Conservation (phyloP, 2,113 vertebrate genomes). For the Albula glossodonta region DNA sequence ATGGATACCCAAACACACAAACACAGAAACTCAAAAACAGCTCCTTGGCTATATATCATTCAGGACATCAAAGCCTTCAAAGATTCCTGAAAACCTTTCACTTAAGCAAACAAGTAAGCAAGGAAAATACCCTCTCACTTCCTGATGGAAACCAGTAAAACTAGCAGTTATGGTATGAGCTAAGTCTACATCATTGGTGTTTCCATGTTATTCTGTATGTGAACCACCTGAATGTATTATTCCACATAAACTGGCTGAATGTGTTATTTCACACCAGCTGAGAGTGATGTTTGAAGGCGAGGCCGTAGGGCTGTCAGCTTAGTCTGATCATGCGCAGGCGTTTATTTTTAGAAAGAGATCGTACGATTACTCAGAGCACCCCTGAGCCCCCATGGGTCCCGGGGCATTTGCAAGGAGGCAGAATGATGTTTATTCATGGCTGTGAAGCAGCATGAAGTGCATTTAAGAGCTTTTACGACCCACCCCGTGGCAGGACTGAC, state of each 20-base stretch:
- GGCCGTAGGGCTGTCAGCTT: neutral
- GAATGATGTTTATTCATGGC: neutral
- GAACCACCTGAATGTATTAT: no score
- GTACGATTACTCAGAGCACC: neutral
- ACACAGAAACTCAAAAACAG: neutral
- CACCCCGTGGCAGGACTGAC: neutral
- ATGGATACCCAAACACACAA: neutral
- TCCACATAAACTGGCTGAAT: slow-evolving; percentile 48
- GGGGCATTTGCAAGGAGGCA: neutral
- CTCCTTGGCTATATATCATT: neutral
- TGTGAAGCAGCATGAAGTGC: neutral
- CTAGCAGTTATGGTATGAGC: slow-evolving; percentile 40
- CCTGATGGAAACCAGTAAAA: neutral
- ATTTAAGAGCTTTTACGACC: neutral
- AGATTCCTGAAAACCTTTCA: neutral
- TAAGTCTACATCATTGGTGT: slow-evolving; percentile 56
- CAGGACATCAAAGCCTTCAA: neutral
- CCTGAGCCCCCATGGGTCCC: neutral
- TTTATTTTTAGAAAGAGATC: slow-evolving; percentile 16
- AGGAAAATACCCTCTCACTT: neutral
- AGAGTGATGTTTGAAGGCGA: slow-evolving; percentile 15
- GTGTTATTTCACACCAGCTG: slow-evolving; percentile 60
- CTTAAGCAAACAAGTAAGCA: neutral
- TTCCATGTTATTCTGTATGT: slow-evolving; percentile 30
- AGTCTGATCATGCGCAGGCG: neutral